Evolutionary conservation across 2,888 invertebrate genomes (phyloP).

Genomic region (Synanthedon tipuliformis): DNA sequence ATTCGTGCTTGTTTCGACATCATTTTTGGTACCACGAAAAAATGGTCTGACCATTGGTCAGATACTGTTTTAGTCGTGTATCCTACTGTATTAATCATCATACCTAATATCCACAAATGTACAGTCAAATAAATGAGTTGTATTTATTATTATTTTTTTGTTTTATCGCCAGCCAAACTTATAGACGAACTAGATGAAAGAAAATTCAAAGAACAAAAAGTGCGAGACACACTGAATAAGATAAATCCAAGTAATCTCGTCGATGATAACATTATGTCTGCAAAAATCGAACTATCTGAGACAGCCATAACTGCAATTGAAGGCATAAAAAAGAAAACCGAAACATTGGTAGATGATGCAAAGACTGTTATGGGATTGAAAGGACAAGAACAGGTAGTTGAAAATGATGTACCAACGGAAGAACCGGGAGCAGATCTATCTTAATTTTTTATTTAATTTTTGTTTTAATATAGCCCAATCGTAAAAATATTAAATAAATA

Average conservation of each 20-base stretch:
- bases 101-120: too few species aligned
- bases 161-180: constrained; percentile 14
- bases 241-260: neutral
- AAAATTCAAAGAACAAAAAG: constrained; percentile 19
- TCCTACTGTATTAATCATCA: neutral
- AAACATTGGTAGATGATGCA: neutral
- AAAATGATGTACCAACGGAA: neutral
- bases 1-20: too few species aligned
- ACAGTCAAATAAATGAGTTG: too few species aligned
- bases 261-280: neutral
- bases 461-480: too few species aligned
- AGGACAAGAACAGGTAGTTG: neutral
- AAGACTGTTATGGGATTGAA: neutral
- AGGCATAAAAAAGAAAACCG: neutral
- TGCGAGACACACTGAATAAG: constrained; percentile 7
- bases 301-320: neutral
- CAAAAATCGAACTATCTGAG: neutral
- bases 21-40: too few species aligned
- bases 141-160: constrained; percentile 1
- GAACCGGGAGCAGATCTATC: neutral
- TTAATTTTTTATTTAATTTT: too few species aligned
- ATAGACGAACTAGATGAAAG: constrained; percentile 11
- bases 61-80: too few species aligned
- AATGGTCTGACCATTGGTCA: too few species aligned
- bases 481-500: too few species aligned